phyloP scores from a whole-genome alignment of 2,113 vertebrate genomes.

The Protobothrops mucrosquamatus region DNA sequence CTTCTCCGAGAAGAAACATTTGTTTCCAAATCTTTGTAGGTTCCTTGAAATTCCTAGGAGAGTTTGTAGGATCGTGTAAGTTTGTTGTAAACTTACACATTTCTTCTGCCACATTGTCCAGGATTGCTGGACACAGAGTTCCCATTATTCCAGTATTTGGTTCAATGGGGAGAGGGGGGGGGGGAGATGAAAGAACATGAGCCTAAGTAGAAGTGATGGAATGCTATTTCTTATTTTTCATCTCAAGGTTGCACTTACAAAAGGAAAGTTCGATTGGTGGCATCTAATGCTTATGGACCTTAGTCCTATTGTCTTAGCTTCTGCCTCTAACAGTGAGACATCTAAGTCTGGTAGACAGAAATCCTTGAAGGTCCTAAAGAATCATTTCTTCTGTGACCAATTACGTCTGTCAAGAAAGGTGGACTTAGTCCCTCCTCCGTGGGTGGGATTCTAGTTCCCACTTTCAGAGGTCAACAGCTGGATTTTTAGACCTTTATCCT shows the following conservation, averaged over 20 bases:
- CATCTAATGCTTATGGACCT: slow-evolving; percentile 42
- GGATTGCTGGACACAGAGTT: background rate
- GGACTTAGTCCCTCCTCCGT: slow-evolving; percentile 66
- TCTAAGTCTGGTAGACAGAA: slow-evolving; percentile 57
- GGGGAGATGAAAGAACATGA: slow-evolving; percentile 38
- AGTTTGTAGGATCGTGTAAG: background rate
- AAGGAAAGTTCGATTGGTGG: slow-evolving; percentile 28
- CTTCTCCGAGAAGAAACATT: too few species aligned
- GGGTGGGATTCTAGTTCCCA: slow-evolving; percentile 70
- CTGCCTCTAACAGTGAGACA: slow-evolving; percentile 32
- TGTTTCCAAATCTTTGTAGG: background rate
- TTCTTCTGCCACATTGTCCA: background rate
- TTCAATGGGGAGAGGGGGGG: background rate
- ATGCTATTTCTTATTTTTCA: slow-evolving; percentile 39
- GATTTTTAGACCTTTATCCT: slow-evolving; percentile 70
- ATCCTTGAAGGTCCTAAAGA: slow-evolving; percentile 68
- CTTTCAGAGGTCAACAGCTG: slow-evolving; percentile 68
- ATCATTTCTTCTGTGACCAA: slow-evolving; percentile 75
- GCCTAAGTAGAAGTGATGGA: slow-evolving; percentile 39
- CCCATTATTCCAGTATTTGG: background rate
- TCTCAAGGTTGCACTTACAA: background rate
- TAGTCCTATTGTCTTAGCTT: slow-evolving; percentile 32
- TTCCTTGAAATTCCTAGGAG: background rate
- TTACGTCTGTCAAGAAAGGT: slow-evolving; percentile 75
- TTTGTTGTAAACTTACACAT: background rate